Evolutionary conservation across 2,888 invertebrate genomes (phyloP).

Genomic region (Hoplodrina ambigua): DNA sequence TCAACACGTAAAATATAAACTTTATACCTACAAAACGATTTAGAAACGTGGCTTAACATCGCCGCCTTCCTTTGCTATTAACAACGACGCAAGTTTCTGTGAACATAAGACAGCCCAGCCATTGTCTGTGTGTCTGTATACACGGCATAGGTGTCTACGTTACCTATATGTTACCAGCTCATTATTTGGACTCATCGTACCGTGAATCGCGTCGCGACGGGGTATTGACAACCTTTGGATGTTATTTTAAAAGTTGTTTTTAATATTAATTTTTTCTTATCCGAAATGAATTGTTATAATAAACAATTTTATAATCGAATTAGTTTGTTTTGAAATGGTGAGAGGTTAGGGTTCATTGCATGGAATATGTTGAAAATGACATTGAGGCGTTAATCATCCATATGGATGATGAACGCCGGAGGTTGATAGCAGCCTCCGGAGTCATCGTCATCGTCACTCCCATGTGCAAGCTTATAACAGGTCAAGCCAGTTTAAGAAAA

Average conservation of each 20-base stretch:
- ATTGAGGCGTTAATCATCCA: too few species aligned
- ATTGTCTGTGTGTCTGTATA: conserved; percentile 44
- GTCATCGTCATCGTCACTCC: too few species aligned
- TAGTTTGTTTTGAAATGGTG: too few species aligned
- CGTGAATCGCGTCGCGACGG: conserved; percentile 61
- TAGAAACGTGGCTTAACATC: not conserved
- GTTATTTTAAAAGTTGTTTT: not conserved
- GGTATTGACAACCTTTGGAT: conserved; percentile 47
- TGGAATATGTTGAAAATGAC: too few species aligned
- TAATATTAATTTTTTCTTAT: not conserved
- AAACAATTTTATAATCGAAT: too few species aligned
- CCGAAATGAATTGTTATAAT: too few species aligned
- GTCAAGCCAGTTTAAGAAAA: too few species aligned
- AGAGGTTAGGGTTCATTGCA: too few species aligned
- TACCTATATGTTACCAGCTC: conserved; percentile 57
- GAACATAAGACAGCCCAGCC: conserved; percentile 21
- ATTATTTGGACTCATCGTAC: conserved; percentile 70
- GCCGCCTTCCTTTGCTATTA: conserved; percentile 17
- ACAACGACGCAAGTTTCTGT: conserved; percentile 8
- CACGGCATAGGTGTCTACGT: conserved; percentile 23
- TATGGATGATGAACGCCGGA: too few species aligned
- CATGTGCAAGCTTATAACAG: too few species aligned
- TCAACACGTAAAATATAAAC: not conserved
- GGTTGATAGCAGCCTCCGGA: too few species aligned
- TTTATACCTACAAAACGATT: conserved; percentile 1